Evolutionary conservation across 2,113 vertebrate species (phyloP).

Genomic region (Scalopus aquaticus): DNA sequence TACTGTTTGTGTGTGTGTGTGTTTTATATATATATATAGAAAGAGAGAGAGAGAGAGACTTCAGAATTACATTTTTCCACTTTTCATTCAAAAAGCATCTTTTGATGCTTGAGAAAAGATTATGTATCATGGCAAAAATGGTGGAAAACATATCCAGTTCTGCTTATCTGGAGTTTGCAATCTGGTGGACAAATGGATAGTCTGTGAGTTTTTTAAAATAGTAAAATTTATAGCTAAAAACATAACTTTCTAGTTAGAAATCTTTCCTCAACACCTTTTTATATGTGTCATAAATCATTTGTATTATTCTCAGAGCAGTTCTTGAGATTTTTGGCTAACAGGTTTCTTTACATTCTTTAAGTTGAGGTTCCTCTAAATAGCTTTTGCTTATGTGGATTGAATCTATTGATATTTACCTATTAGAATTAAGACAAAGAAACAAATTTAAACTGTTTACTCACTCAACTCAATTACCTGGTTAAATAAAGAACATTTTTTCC

Average conservation of each 20-base stretch:
- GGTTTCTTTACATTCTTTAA: too few relatives aligned
- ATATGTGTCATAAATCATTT: not conserved
- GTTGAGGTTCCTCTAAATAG: too few relatives aligned
- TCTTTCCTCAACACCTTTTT: not conserved
- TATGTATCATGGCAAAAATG: not conserved
- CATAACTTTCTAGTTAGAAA: not conserved
- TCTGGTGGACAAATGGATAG: not conserved
- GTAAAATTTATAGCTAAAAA: not conserved
- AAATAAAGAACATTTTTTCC: not conserved
- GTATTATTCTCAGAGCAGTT: too few relatives aligned
- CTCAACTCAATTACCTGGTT: not conserved
- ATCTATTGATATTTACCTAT: not conserved
- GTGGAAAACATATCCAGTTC: not conserved
- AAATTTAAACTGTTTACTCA: not conserved
- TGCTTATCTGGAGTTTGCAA: not conserved
- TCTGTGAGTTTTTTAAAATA: not conserved
- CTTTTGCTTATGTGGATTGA: not conserved
- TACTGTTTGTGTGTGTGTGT: not conserved
- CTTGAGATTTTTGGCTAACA: not conserved
- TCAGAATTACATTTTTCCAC: not conserved
- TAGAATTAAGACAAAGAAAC: conserved; percentile 41
- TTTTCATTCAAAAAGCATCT: not conserved
- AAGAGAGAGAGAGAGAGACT: not conserved
- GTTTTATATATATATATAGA: not conserved
- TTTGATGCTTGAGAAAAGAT: not conserved